A percentile compares a stretch with the other conserved stretches of the same genome.
These are phyloP conservation scores for Protophormia terraenovae DNA, from an alignment of 2,888 invertebrate species.

Conservation along the genomic window DNA sequence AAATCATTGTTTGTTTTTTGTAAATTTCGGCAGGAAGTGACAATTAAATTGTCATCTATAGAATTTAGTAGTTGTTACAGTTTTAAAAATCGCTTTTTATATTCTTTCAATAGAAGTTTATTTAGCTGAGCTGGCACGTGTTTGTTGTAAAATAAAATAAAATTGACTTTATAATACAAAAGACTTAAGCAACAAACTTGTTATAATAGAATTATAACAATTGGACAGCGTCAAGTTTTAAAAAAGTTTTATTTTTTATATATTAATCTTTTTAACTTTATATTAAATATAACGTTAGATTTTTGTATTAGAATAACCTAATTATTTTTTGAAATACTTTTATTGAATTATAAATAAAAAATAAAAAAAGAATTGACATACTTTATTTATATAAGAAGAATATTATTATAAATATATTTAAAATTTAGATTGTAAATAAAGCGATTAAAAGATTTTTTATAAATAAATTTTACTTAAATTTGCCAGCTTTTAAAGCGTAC, in stretches of 20 bases:
- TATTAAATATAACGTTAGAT: neutral
- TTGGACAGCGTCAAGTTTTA: neutral
- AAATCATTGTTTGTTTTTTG: conserved; percentile 23
- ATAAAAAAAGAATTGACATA: too few species aligned
- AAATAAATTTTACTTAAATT: too few species aligned
- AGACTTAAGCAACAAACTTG: conserved; percentile 42
- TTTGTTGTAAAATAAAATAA: neutral
- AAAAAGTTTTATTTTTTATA: neutral
- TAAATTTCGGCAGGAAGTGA: conserved; percentile 75
- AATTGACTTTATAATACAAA: conserved; percentile 13
- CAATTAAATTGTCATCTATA: conserved; percentile 76
- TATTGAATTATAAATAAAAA: neutral
- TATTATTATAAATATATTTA: neutral
- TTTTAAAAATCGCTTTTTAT: neutral
- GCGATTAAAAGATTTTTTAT: too few species aligned
- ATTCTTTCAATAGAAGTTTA: neutral
- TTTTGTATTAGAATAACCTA: neutral
- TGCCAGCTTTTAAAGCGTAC: too few species aligned
- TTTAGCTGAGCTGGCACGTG: conserved; percentile 42
- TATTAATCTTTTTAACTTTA: neutral
- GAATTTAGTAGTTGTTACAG: conserved; percentile 71
- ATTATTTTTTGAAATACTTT: neutral
- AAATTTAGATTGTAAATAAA: too few species aligned
- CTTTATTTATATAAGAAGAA: too few species aligned
- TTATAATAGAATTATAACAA: neutral